Evolutionary conservation across 1,140 invertebrate genomes (phyloP).

Genomic region (Formica exsecta): DNA sequence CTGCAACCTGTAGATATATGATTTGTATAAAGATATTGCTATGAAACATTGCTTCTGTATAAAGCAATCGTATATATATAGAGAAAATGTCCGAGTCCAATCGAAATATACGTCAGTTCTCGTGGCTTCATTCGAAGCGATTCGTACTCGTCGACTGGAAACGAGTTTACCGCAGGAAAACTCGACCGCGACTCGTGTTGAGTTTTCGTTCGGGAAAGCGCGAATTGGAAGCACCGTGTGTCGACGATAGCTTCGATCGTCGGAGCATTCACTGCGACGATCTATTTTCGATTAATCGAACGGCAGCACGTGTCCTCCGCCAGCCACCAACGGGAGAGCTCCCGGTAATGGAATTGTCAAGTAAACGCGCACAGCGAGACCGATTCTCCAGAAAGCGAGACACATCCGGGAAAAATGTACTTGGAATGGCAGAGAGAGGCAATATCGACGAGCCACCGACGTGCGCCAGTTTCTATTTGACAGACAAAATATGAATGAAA

Average conservation of each 20-base stretch:
- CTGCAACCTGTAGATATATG: background rate
- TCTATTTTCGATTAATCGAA: conserved; percentile 66
- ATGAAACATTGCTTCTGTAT: conserved; percentile 6
- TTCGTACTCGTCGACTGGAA: conserved; percentile 37
- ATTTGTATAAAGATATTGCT: background rate
- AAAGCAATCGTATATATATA: background rate
- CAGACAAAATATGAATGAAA: conserved; percentile 57
- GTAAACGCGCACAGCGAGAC: conserved; percentile 65
- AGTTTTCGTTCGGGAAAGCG: conserved; percentile 43
- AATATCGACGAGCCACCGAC: conserved; percentile 38
- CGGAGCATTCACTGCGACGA: conserved; percentile 43
- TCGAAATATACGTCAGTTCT: conserved; percentile 27
- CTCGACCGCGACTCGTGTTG: conserved; percentile 45
- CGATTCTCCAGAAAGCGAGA: conserved; percentile 58
- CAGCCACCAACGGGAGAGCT: conserved; percentile 34
- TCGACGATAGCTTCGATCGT: conserved; percentile 49
- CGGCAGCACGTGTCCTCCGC: conserved; percentile 45
- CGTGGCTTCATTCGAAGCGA: conserved; percentile 21
- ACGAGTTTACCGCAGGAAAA: conserved; percentile 58
- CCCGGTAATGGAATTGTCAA: conserved; percentile 79
- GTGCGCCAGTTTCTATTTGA: conserved; percentile 44
- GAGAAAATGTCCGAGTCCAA: conserved; percentile 20
- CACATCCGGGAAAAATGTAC: conserved; percentile 58
- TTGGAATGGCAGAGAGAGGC: conserved; percentile 43
- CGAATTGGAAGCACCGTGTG: conserved; percentile 44